Base-by-base conservation (phyloP, 2,113 vertebrate genomes). In the Spermophilus dauricus region DNA sequence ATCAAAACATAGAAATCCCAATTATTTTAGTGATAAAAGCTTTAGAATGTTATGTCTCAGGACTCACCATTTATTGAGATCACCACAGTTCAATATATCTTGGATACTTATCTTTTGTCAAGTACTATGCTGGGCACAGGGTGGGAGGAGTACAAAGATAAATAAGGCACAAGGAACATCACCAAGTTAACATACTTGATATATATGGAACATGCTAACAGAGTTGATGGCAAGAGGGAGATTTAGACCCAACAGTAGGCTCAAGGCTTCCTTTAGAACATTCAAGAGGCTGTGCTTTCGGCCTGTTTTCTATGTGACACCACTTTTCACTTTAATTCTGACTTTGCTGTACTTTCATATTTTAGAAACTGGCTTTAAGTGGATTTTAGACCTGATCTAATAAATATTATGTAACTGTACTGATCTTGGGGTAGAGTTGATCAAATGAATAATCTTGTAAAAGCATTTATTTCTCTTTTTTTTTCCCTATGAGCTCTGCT, bases 401-500 rank as follows among this genome's bases (percentile, higher is more conserved):
- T 34, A n/a, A 70, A 42, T n/a, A 0, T 81, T 90, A 92, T 37
- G 34, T 7, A 90, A 89, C 48, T 91, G 37, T 51, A 8, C 42
- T 58, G 18, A 86, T 53, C 26, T 95, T 87, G 24, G 8, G 24
- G 58, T 88, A 72, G 26, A 94, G 58, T 42, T 53, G 63, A 82
- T 92, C 22, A 65, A 58, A 2, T 89, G 73, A 87, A n/a, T 73
- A 65, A 70, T 61, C 93, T 87, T 89, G 34, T 32, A 80, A 75
- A 42, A 73, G 78, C 22, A 91, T 58, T 82, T 73, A 91, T 17
- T 92, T 95, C 8, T 93, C 24, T 87, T 83, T 86, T 87, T n/a
- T n/a, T 83, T 86, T 45, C 22, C 22, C 34, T 34, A 4, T 86
- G 61, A 90, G 80, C 10, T 69, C 37, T 86, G 28, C 26, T 84